These are phyloP conservation scores for Armadillidium nasatum DNA, from an alignment of 1,140 invertebrate species.

Conservation along the genomic window DNA sequence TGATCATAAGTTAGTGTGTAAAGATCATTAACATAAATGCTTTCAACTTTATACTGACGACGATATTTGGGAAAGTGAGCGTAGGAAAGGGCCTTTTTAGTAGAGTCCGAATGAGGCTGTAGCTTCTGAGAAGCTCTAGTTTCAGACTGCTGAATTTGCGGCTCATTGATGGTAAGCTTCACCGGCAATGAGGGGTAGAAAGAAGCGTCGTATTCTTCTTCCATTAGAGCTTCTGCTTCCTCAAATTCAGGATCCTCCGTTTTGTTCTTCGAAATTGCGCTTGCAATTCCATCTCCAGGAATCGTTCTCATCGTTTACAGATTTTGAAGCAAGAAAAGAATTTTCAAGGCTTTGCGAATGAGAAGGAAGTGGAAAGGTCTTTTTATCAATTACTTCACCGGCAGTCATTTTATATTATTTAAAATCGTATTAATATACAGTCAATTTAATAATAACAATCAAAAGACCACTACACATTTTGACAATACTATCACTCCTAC, in stretches of 20 bases:
- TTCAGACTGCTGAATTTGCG: background rate
- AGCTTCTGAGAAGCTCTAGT: background rate
- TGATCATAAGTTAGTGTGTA: conserved; percentile 79
- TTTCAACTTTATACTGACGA: conserved; percentile 79
- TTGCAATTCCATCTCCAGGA: too few relatives aligned
- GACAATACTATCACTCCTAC: too few relatives aligned
- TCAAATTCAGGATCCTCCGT: background rate
- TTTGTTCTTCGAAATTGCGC: too few relatives aligned
- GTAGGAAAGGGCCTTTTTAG: background rate
- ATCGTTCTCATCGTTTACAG: background rate
- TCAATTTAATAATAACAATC: too few relatives aligned
- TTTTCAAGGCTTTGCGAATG: background rate
- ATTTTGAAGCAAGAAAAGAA: background rate
- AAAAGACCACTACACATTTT: too few relatives aligned
- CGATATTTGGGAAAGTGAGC: background rate
- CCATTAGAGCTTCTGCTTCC: background rate
- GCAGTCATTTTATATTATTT: background rate
- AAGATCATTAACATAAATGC: conserved; percentile 70
- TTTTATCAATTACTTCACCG: background rate
- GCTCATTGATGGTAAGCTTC: too few relatives aligned
- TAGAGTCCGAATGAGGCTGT: background rate
- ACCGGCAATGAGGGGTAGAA: background rate
- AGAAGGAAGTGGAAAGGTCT: background rate
- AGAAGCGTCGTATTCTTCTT: background rate
- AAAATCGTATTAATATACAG: too few relatives aligned